Conservation (phyloP, 2,888 invertebrate species). For the Dilophus febrilis region DNA sequence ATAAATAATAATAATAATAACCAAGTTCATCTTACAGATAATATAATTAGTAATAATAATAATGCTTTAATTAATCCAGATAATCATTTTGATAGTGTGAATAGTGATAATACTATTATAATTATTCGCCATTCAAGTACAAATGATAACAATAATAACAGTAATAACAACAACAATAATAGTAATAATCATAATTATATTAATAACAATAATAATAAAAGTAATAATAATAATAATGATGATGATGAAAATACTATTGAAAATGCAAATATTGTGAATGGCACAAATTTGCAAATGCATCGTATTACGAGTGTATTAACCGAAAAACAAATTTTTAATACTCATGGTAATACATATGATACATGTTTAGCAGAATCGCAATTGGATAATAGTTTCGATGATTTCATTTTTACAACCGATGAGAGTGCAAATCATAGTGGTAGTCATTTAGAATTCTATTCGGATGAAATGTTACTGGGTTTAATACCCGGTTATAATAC, state of each 20-base stretch:
- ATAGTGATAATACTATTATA: neutral
- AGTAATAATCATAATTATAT: neutral
- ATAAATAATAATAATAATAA: too few relatives aligned
- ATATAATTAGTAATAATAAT: neutral
- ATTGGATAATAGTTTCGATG: neutral
- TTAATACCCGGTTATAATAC: conserved; percentile 1
- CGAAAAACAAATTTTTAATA: neutral
- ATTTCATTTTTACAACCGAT: neutral
- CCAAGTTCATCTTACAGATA: neutral
- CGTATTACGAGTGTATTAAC: neutral
- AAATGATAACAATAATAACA: neutral
- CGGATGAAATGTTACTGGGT: conserved; percentile 3
- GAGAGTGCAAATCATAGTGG: conserved; percentile 9
- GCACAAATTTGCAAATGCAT: neutral
- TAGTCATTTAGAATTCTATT: conserved; percentile 12
- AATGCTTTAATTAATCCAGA: neutral
- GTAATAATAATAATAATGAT: too few relatives aligned
- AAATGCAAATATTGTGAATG: too few relatives aligned
- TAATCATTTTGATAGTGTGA: neutral
- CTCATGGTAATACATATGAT: neutral
- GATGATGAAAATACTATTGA: too few relatives aligned
- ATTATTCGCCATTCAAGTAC: neutral
- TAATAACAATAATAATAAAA: too few relatives aligned
- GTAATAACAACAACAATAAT: neutral
- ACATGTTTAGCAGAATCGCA: neutral